These are phyloP conservation scores for Dinoponera quadriceps DNA, from an alignment of 1,140 invertebrate genomes.

Conservation along the genomic window DNA sequence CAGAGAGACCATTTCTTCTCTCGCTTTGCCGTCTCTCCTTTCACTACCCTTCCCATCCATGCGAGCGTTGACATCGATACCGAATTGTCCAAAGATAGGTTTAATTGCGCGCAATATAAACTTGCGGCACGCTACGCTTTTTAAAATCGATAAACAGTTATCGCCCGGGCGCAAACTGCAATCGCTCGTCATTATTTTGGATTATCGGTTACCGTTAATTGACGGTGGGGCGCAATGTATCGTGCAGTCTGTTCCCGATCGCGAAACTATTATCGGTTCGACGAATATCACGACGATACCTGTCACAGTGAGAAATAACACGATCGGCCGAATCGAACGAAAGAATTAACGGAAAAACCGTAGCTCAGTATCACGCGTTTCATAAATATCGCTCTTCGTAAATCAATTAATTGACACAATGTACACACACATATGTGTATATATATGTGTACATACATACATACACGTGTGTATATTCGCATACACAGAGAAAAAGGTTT, in stretches of 20 bases:
- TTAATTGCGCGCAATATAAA: slow-evolving; percentile 47
- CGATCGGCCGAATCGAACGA: slow-evolving; percentile 54
- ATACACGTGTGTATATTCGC: neutral
- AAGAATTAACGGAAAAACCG: slow-evolving; percentile 57
- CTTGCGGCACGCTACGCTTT: slow-evolving; percentile 43
- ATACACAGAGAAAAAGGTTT: too few relatives aligned
- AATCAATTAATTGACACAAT: slow-evolving; percentile 59
- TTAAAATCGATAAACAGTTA: slow-evolving; percentile 65
- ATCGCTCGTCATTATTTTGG: slow-evolving; percentile 67
- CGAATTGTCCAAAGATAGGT: slow-evolving; percentile 11
- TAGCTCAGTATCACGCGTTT: slow-evolving; percentile 48
- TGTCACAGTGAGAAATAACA: slow-evolving; percentile 60
- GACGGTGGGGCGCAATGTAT: slow-evolving; percentile 49
- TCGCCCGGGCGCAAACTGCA: slow-evolving; percentile 59
- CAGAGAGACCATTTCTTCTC: neutral
- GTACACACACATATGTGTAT: too few relatives aligned
- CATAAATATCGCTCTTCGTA: slow-evolving; percentile 56
- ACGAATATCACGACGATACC: slow-evolving; percentile 49
- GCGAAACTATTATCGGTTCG: slow-evolving; percentile 53
- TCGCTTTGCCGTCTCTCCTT: too few relatives aligned
- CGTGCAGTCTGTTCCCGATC: slow-evolving; percentile 45
- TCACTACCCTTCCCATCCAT: too few relatives aligned
- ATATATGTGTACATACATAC: slow-evolving; percentile 10
- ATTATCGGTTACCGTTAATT: slow-evolving; percentile 69
- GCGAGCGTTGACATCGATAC: neutral